A percentile compares a stretch with the other conserved stretches of the same genome.
Conservation (phyloP, 64 coral and sea anemone species). For the Dendrophyllia cribrosa region DNA sequence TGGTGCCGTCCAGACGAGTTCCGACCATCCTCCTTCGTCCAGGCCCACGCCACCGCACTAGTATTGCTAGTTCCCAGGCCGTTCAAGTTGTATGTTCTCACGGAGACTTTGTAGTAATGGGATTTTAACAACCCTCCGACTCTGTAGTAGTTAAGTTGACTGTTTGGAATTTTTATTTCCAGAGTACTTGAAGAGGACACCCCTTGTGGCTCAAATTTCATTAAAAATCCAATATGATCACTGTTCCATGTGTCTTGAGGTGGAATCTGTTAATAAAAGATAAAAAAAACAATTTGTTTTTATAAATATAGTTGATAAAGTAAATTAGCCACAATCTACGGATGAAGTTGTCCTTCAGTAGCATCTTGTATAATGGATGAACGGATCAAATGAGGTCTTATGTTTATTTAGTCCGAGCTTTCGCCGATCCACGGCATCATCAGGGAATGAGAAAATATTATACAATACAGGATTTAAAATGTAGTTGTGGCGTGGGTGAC, state of each 20-base stretch:
- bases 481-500: too few relatives aligned
- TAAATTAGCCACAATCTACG: too few relatives aligned
- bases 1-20: neutral
- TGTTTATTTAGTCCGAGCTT: too few relatives aligned
- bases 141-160: conserved; percentile 60
- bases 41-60: conserved; percentile 69
- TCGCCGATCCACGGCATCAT: too few relatives aligned
- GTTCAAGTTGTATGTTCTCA: conserved; percentile 75
- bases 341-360: too few relatives aligned
- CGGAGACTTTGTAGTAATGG: conserved; percentile 82
- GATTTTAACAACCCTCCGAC: conserved; percentile 65
- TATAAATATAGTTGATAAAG: neutral
- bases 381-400: too few relatives aligned
- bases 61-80: conserved; percentile 74
- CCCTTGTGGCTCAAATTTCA: conserved; percentile 68
- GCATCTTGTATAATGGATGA: too few relatives aligned
- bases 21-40: conserved; percentile 83
- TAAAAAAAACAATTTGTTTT: neutral
- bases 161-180: conserved; percentile 53
- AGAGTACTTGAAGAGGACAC: neutral
- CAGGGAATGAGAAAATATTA: too few relatives aligned
- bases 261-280: conserved; percentile 55
- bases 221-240: conserved; percentile 69
- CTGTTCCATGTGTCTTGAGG: conserved; percentile 90
- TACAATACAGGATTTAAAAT: too few relatives aligned